Percentiles rank a stretch among this genome's conserved stretches.
Conservation (phyloP, 2,113 vertebrate genomes). For the Brachionichthys hirsutus region DNA sequence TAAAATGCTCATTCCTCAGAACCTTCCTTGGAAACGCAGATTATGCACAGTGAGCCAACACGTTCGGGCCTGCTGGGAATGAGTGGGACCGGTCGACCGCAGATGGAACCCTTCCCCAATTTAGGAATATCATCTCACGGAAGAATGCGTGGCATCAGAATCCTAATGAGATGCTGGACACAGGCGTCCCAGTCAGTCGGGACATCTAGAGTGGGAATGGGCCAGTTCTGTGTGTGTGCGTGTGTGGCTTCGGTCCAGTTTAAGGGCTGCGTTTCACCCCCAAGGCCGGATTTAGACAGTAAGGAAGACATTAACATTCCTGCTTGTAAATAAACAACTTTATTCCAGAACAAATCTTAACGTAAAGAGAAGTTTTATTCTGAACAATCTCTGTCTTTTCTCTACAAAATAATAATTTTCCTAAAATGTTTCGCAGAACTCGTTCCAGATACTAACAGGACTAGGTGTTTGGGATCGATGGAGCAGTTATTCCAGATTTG, state of each 20-base stretch:
- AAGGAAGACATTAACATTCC: constrained; percentile 14
- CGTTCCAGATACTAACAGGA: no score
- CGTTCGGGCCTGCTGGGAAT: constrained; percentile 11
- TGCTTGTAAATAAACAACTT: constrained; percentile 1
- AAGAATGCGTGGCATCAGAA: constrained; percentile 43
- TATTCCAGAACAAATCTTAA: no score
- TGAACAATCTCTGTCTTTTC: no score
- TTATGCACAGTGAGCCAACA: constrained; percentile 6
- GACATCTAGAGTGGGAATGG: background rate
- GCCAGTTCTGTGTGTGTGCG: background rate
- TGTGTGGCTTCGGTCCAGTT: background rate
- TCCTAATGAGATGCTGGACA: constrained; percentile 18
- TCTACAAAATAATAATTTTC: no score
- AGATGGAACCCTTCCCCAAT: background rate
- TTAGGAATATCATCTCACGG: background rate
- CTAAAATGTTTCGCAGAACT: no score
- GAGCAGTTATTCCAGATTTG: no score
- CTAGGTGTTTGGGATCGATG: no score
- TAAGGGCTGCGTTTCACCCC: constrained; percentile 4
- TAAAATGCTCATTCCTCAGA: background rate
- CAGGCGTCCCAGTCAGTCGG: background rate
- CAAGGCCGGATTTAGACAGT: background rate
- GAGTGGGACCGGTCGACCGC: background rate
- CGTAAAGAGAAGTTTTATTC: no score
- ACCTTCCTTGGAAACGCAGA: background rate